These are phyloP conservation scores for Pentamera pediparva DNA, from an alignment of 53 echinoderm and acorn worm genomes.

Conservation along the genomic window DNA sequence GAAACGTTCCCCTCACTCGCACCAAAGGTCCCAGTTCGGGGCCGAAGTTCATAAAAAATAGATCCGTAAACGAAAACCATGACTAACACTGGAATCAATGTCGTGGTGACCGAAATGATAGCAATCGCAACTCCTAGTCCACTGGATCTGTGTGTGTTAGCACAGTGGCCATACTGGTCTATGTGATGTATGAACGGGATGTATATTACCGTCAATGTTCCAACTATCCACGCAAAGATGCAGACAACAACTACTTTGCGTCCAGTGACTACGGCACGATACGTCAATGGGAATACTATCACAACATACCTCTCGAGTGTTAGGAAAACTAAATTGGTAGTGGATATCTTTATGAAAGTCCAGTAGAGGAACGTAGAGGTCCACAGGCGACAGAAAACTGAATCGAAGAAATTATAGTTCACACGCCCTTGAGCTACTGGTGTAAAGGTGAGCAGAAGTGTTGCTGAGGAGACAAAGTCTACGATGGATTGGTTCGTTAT, in stretches of 20 bases:
- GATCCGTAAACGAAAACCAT: conserved; percentile 18
- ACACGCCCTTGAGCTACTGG: neutral
- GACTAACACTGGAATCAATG: neutral
- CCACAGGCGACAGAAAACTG: conserved; percentile 2
- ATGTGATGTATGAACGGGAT: neutral
- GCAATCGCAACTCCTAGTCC: neutral
- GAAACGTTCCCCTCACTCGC: too few species aligned
- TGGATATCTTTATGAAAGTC: neutral
- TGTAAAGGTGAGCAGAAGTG: neutral
- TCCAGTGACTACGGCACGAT: neutral
- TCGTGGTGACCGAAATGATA: neutral
- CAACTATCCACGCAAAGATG: neutral
- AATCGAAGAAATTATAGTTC: neutral
- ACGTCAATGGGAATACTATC: neutral
- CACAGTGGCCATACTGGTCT: neutral
- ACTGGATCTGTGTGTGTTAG: neutral
- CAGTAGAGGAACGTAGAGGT: neutral
- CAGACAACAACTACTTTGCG: neutral
- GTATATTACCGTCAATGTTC: neutral
- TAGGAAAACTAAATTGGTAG: conserved; percentile 14
- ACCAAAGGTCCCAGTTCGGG: neutral
- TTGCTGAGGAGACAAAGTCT: neutral
- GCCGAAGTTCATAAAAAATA: conserved; percentile 1
- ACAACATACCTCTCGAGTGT: conserved; percentile 16
- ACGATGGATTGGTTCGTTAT: conserved; percentile 2